A percentile compares a stretch with the other conserved stretches of the same genome.
These are phyloP conservation scores for Eurytoma adleriae DNA, from an alignment of 2,888 invertebrate species.

Conservation along the genomic window DNA sequence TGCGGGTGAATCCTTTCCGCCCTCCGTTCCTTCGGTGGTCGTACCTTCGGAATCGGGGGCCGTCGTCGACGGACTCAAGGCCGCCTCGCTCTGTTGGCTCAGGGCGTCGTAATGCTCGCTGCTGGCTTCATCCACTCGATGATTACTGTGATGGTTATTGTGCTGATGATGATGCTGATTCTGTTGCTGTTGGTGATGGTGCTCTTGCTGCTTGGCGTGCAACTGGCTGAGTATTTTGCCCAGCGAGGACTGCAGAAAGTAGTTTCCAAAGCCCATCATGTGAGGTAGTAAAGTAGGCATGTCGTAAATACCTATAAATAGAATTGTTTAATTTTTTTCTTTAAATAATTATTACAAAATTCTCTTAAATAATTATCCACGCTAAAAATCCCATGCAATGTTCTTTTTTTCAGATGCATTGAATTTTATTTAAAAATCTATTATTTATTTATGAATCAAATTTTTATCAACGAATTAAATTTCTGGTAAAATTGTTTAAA, in stretches of 20 bases:
- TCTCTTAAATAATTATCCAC: background rate
- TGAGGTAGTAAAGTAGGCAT: conserved; percentile 72
- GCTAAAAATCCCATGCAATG: too few relatives aligned
- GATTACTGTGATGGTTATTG: conserved; percentile 54
- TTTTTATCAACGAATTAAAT: too few relatives aligned
- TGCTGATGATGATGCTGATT: conserved; percentile 13
- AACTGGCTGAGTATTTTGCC: conserved; percentile 84
- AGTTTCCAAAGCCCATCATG: conserved; percentile 70
- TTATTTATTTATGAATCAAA: background rate
- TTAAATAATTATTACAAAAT: background rate
- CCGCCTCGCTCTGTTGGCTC: conserved; percentile 66
- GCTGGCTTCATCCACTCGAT: conserved; percentile 59
- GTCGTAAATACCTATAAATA: conserved; percentile 66
- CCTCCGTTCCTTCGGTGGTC: conserved; percentile 80
- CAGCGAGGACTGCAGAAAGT: conserved; percentile 76
- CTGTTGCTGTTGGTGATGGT: conserved; percentile 47
- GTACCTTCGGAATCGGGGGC: conserved; percentile 80
- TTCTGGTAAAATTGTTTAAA: too few relatives aligned
- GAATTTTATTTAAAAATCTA: conserved; percentile 14
- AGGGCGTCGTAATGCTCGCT: conserved; percentile 69
- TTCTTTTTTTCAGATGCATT: too few relatives aligned
- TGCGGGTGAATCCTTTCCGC: conserved; percentile 73
- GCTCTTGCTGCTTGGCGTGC: conserved; percentile 70
- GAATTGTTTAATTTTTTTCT: background rate
- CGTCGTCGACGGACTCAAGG: conserved; percentile 71